Base-by-base conservation (phyloP, 2,113 vertebrate species). In the Poeciliopsis retropinna region DNA sequence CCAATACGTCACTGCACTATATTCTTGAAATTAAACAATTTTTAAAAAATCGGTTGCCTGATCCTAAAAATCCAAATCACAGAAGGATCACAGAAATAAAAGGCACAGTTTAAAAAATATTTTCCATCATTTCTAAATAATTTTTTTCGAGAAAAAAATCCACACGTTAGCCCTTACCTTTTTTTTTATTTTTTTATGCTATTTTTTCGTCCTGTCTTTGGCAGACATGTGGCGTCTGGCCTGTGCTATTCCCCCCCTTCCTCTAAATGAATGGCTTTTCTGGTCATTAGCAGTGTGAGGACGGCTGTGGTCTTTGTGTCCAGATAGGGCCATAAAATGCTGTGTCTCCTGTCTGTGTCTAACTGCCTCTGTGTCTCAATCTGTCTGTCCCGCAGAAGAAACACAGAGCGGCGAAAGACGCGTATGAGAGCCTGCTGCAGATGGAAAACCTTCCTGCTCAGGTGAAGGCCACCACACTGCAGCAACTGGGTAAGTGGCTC, bases 401-500 rank as follows among this genome's bases (percentile, higher is more conserved):
- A 92, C 96, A 98, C 95, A 95, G 97, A 91, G 96, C 96, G 85
- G 97, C 98, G 89, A 99, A 99, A 92, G 97, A 99, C 93, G 96
- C 97, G 66, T 99, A 99, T 89, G 97, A 99, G 91, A 96, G 95
- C 93, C 96, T 99, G 92, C 90, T 99, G 94, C 97, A 98, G 94
- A 96, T 94, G 14, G 97, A 98, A 88, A 95, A 97, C 93, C 96
- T 99, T 94, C 96, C 98, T 93, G 95, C 95, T 91, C 97, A 98
- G 96, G 97, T 99, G 94, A 99, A 99, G 95, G 97, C 98, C 83
- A 96, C 96, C 85, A 96, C 98, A 80, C 95, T 99, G 91, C 98
- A 99, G 93, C 97, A 99, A 92, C 95, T 99, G 89, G 98, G 98
- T 98, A 95, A 95, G 97, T 95, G 81, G 60, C 63, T 31, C 31